Conservation (phyloP, 2,113 vertebrate genomes). For the Lepus timidus region DNA sequence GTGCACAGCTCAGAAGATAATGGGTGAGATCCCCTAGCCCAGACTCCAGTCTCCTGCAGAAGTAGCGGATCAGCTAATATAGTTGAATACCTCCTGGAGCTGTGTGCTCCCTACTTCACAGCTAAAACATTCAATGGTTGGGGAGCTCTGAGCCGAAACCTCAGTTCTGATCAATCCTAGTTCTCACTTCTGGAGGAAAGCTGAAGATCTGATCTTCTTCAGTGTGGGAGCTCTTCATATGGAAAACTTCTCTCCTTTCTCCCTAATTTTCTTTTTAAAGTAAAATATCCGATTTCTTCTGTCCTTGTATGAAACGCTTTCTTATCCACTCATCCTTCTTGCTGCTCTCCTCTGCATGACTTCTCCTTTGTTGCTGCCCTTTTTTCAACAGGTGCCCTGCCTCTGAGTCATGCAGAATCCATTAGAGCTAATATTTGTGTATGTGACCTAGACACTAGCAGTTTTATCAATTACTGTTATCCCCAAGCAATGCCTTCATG, state of each 20-base stretch:
- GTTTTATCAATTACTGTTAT: background rate
- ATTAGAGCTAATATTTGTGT: background rate
- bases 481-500: background rate
- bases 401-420: background rate
- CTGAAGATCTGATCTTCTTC: too few species aligned
- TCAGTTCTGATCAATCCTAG: background rate
- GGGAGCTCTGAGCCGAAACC: background rate
- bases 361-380: background rate
- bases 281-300: background rate
- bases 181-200: background rate
- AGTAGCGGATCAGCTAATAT: background rate
- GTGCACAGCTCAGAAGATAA: background rate
- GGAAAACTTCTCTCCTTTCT: background rate
- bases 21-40: background rate
- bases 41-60: background rate
- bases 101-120: background rate
- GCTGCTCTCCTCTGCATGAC: background rate
- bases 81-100: background rate
- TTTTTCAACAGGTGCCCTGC: background rate
- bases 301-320: background rate
- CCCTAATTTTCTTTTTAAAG: background rate
- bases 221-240: background rate
- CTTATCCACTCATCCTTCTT: rapidly evolving
- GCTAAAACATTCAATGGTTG: background rate
- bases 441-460: background rate